Evolutionary conservation across 2,888 invertebrate species (phyloP), one percentile per base, ranked within the genome.

Genomic region (Eurois occulta): DNA sequence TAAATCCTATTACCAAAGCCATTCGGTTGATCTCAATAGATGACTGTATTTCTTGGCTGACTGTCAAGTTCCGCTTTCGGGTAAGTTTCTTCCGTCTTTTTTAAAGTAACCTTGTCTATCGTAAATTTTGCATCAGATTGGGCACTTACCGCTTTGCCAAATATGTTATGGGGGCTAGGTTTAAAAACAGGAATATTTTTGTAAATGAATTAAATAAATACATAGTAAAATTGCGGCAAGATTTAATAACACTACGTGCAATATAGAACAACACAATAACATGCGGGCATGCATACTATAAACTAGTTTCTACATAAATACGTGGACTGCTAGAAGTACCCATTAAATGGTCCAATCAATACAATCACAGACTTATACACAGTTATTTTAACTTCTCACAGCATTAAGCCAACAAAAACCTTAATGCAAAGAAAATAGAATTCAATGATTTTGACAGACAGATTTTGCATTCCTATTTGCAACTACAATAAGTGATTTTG

Each of bases 191-290:
- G 11, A 52, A 35, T 64, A 38, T 65, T 38, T 24, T 10, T 1
- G 28, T 21, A 60, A 21, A 35, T n/a, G 11, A 55, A 55, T 55
- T n/a, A 60, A 62, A 62, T 62, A 62, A 72, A 69, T 48, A 72
- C 65, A 41, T 28, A 65, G 21, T 43, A n/a, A 16, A 43, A 68
- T 28, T 35, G 46, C 11, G 62, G 65, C 60, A 79, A 74, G 38
- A 83, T 86, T 79, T 86, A 83, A 69, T 76, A 69, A 65, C 58
- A 85, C n/a, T 72, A 76, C 86, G 68, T 86, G 86, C 86, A 67
- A 62, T 64, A 70, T 66, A 48, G 3, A 69, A 75, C 71, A 76
- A 76, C 65, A 83, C 73, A 79, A 73, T 38, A 48, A 79, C 71
- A 75, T 41, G 72, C 84, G 24, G 66, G 76, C 86, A 70, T 74